phyloP scores from a whole-genome alignment of 2,797 vertebrate genomes.

The Cichlasoma orientale region DNA sequence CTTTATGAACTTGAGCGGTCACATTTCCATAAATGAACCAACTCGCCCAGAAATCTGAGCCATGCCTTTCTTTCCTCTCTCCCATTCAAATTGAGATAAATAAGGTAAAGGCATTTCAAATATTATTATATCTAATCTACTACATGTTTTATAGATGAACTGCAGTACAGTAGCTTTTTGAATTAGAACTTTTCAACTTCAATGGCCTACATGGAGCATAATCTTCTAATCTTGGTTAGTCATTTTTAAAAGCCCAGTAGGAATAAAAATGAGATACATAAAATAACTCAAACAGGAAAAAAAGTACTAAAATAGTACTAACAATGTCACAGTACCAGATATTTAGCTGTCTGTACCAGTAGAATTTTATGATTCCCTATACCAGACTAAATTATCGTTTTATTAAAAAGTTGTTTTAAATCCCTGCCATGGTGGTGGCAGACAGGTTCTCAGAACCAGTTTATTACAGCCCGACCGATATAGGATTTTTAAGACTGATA shows the following conservation, averaged over 20 bases:
- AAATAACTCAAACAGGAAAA: not conserved
- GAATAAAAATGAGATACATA: not conserved
- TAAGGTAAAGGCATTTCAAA: not conserved
- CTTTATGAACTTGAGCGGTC: conserved; percentile 2
- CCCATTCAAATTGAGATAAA: not conserved
- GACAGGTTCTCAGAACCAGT: not conserved
- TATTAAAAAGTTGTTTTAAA: not conserved
- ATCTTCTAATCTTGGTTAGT: not conserved
- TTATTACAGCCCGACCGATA: fast-evolving
- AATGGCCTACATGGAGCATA: not conserved
- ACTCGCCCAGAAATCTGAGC: not conserved
- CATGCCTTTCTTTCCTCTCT: not conserved
- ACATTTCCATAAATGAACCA: conserved; percentile 29
- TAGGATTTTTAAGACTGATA: not conserved
- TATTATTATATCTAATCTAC: not conserved
- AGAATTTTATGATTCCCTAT: not conserved
- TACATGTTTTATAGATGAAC: not conserved
- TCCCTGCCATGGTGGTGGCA: not conserved
- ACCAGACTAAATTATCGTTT: not conserved
- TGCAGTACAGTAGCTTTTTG: not conserved
- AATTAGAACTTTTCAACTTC: not conserved
- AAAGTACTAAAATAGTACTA: too few species aligned
- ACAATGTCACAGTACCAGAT: too few species aligned
- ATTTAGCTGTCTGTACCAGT: not conserved
- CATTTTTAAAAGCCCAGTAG: not conserved